Conservation (phyloP, 2,797 vertebrate species). For the Paramormyrops hopkinsi region DNA sequence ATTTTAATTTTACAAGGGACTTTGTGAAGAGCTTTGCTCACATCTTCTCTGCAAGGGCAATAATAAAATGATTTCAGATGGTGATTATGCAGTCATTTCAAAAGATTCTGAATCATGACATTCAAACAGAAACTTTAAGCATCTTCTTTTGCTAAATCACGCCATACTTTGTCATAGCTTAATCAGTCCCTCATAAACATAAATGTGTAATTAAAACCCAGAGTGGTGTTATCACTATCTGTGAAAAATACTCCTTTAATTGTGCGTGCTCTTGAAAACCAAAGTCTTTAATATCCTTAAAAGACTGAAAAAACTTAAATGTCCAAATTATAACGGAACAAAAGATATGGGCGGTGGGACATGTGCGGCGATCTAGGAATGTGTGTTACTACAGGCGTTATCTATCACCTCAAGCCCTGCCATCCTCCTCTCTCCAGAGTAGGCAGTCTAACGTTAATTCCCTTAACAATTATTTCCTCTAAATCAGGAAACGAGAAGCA, state of each 20-base stretch:
- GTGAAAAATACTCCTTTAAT: background rate
- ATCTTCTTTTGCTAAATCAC: background rate
- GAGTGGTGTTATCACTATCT: background rate
- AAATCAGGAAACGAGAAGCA: background rate
- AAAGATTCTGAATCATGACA: background rate
- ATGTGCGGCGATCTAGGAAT: background rate
- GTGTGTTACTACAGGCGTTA: background rate
- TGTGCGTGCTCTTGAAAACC: background rate
- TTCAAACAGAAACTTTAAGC: background rate
- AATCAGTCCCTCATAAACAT: background rate
- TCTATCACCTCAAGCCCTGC: background rate
- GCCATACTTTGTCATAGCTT: background rate
- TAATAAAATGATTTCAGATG: background rate
- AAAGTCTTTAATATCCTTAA: background rate
- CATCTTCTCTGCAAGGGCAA: background rate
- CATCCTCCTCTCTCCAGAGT: background rate
- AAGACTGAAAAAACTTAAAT: background rate
- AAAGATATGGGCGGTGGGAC: background rate
- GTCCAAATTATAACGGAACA: background rate
- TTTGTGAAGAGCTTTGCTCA: background rate
- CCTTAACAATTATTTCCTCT: constrained; percentile 1
- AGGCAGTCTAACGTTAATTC: background rate
- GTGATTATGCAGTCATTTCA: background rate
- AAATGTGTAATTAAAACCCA: background rate
- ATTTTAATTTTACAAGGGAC: constrained; percentile 6